phyloP scores from a whole-genome alignment of 1,140 invertebrate species.

The Caenorhabditis inopinata region DNA sequence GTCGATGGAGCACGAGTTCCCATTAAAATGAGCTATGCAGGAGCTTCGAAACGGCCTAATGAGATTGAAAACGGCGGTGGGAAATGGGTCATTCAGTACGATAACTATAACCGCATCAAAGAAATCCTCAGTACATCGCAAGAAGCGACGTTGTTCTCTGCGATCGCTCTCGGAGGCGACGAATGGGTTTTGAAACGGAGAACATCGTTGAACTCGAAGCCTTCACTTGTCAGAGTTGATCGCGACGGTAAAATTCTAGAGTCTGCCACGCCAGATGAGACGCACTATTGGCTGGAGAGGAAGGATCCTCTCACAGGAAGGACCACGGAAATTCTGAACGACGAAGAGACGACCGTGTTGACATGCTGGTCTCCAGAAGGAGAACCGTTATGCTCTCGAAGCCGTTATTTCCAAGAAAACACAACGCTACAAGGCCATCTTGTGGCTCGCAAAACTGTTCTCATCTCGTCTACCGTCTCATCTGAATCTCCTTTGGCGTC shows the following conservation, averaged over 20 bases:
- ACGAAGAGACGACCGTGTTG: neutral
- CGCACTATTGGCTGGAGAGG: constrained; percentile 3
- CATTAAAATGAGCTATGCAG: constrained; percentile 9
- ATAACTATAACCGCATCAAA: neutral
- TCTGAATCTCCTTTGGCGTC: neutral
- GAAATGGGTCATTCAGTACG: constrained; percentile 11
- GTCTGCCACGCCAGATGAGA: constrained; percentile 30
- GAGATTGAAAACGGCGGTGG: neutral
- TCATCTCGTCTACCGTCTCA: neutral
- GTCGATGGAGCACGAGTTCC: neutral
- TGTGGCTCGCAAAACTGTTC: neutral
- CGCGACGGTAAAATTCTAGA: constrained; percentile 19
- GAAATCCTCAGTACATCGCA: constrained; percentile 12
- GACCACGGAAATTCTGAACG: constrained; percentile 18
- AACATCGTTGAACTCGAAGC: constrained; percentile 21
- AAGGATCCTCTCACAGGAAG: neutral
- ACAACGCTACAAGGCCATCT: constrained; percentile 30
- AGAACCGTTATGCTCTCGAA: neutral
- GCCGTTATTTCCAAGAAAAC: neutral
- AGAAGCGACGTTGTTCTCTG: constrained; percentile 22
- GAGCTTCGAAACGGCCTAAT: neutral
- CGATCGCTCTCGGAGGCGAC: constrained; percentile 6
- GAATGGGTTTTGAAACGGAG: constrained; percentile 14
- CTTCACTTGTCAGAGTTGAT: constrained; percentile 15
- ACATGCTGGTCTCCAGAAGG: constrained; percentile 28